These are phyloP conservation scores for Aplysia californica DNA, from an alignment of 1,140 invertebrate species.

Conservation along the genomic window DNA sequence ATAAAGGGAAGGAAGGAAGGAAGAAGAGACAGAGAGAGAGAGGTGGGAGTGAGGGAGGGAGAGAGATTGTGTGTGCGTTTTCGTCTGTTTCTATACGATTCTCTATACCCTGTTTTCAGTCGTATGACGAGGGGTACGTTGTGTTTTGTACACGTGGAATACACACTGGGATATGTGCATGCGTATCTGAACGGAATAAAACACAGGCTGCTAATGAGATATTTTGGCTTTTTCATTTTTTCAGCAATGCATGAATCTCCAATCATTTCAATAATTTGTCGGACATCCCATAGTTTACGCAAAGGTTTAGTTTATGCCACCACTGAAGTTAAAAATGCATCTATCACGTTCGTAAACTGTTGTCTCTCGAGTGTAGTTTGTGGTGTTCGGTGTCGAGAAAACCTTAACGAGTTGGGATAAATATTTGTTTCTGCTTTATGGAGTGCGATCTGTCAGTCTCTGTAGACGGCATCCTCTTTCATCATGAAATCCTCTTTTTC, in stretches of 20 bases:
- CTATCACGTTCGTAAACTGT: too few relatives aligned
- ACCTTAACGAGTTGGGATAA: neutral
- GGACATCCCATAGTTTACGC: too few relatives aligned
- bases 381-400: neutral
- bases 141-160: neutral
- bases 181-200: neutral
- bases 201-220: too few relatives aligned
- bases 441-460: neutral
- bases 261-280: too few relatives aligned
- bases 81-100: neutral
- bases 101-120: neutral
- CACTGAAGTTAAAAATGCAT: too few relatives aligned
- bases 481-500: too few relatives aligned
- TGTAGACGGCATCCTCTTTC: neutral
- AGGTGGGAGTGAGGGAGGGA: conserved; percentile 13
- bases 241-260: too few relatives aligned
- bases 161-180: neutral
- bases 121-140: neutral
- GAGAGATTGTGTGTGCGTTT: neutral
- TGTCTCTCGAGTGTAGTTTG: neutral
- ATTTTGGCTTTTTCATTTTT: too few relatives aligned
- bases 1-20: neutral
- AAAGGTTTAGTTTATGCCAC: too few relatives aligned
- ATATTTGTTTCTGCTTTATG: neutral
- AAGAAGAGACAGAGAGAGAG: neutral